A percentile compares a stretch with the other conserved stretches of the same genome.
Evolutionary conservation across 1,140 invertebrate genomes (phyloP).

Genomic region (Drosophila willistoni): DNA sequence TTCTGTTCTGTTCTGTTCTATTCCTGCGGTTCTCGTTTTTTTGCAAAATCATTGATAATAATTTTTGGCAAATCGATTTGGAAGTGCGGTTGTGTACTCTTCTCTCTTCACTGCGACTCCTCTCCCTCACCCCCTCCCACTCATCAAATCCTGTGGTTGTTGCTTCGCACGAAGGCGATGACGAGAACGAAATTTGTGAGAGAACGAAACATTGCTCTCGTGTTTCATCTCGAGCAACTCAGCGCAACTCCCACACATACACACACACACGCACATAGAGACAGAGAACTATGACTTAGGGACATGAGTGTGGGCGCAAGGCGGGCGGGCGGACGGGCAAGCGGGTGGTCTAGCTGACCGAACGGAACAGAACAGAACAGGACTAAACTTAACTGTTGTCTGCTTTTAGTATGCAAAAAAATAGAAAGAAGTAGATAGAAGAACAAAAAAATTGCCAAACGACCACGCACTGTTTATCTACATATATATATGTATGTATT

Average conservation of each 20-base stretch:
- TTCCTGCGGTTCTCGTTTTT: conserved; percentile 35
- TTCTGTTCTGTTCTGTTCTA: not conserved
- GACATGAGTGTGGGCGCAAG: conserved; percentile 10
- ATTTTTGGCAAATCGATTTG: conserved; percentile 80
- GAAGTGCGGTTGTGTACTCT: conserved; percentile 52
- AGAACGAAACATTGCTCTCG: conserved; percentile 26
- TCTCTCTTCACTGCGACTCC: not conserved
- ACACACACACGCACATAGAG: conserved; percentile 33
- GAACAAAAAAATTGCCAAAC: conserved; percentile 35
- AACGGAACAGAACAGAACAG: conserved; percentile 11
- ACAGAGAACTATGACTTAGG: conserved; percentile 15
- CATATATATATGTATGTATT: not conserved
- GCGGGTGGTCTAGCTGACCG: not conserved
- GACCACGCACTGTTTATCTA: conserved; percentile 41
- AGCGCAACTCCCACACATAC: conserved; percentile 74
- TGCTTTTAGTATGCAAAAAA: conserved; percentile 50
- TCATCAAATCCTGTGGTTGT: conserved; percentile 56
- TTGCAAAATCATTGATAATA: conserved; percentile 78
- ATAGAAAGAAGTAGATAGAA: conserved; percentile 14
- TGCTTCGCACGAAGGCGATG: conserved; percentile 63
- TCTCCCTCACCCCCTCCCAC: not conserved
- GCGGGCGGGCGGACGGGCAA: not conserved
- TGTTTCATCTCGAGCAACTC: conserved; percentile 29
- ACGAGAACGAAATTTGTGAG: conserved; percentile 29
- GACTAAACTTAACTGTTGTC: conserved; percentile 29